Evolutionary conservation across 2,888 invertebrate species (phyloP), one percentile per base, ranked within the genome.

Genomic region (Drosophila rubida): DNA sequence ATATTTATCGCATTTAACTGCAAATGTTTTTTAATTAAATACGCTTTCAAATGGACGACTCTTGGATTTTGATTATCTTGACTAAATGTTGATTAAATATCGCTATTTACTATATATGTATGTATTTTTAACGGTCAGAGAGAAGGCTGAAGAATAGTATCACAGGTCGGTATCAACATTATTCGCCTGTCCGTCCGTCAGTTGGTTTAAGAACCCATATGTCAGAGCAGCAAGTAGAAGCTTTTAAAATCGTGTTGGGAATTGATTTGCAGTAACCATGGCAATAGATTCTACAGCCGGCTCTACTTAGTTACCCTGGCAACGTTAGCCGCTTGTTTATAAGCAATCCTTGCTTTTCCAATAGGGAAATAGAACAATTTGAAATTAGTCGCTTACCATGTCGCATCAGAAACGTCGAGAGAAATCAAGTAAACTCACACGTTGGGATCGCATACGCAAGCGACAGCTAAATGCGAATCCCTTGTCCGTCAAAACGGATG

Each of bases 401-500:
- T 72, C 65, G 23, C 49, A 66, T n/a, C 32, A 14, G 11, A 87
- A 82, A 66, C 79, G 75, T 50, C 75, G 80, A 0, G 82, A 86
- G 0, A 90, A 87, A 60, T 46, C 76, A n/a, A 85, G 78, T 11
- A 92, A 91, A 60, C 90, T 89, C 16, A 90, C 90, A 13, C 87
- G 92, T 46, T 92, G 92, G 92, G 92, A 92, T 79, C 90, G 92
- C 45, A 92, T 92, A 51, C 83, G 91, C 3, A 92, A 92, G 59
- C 82, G 90, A n/a, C 79, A 90, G 22, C 61, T 78, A 2, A 83
- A 86, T 69, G 75, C 76, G 1, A 83, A 74, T 64, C 44, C 67
- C 0, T 32, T 75, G 41, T 71, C 58, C 0, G 61, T 91, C 0
- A 91, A 90, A 78, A 84, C 90, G 1, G 90, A 89, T 49, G 80